Percentiles rank a stretch among this genome's conserved stretches.
phyloP scores from a whole-genome alignment of 2,113 vertebrate species.

The Salminus brasiliensis region DNA sequence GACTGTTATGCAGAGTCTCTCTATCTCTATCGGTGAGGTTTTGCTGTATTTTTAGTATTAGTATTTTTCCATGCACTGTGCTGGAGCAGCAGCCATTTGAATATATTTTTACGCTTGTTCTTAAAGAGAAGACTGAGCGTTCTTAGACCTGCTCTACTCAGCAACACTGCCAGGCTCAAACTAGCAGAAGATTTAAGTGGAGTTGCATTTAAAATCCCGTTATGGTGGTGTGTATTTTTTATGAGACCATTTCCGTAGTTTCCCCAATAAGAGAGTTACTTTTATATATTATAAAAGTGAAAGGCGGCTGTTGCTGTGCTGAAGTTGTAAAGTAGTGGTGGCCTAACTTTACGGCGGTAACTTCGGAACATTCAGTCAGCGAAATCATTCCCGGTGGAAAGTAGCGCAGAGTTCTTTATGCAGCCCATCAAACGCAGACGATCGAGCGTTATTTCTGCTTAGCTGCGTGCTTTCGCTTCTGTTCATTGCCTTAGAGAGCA shows the following conservation, averaged over 20 bases:
- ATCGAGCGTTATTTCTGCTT: neutral
- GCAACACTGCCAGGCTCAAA: neutral
- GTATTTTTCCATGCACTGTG: constrained; percentile 3
- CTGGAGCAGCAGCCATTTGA: neutral
- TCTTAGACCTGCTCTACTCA: constrained; percentile 9
- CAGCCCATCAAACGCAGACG: neutral
- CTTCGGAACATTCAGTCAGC: neutral
- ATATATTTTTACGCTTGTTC: constrained; percentile 2
- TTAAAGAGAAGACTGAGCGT: neutral
- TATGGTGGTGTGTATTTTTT: neutral
- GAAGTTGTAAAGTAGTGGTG: constrained; percentile 4
- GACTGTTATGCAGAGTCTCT: constrained; percentile 26
- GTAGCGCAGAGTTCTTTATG: neutral
- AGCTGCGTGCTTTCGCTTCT: neutral
- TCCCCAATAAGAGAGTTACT: neutral
- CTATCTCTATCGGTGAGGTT: neutral
- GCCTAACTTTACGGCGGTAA: neutral
- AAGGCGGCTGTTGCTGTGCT: neutral
- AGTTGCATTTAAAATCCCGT: neutral
- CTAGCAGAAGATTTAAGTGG: neutral
- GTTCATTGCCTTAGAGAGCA: neutral
- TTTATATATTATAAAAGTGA: neutral
- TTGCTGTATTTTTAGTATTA: neutral
- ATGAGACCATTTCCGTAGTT: neutral
- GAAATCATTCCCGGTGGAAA: neutral